phyloP scores from a whole-genome alignment of 2,888 invertebrate genomes.

The Orgyia antiqua region DNA sequence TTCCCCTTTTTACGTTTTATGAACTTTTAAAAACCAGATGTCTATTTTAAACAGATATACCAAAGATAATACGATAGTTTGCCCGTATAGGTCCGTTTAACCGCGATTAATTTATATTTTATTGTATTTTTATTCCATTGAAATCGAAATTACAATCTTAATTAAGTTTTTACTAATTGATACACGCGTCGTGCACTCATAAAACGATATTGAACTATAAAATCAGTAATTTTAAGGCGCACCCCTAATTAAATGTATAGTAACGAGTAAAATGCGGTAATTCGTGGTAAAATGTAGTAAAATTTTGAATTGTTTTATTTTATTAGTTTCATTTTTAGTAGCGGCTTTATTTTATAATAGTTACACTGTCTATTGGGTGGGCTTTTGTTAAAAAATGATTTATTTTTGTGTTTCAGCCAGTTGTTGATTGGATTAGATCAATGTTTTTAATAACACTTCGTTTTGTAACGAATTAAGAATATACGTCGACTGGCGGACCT shows the following conservation, averaged over 20 bases:
- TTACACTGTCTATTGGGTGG: conserved; percentile 3
- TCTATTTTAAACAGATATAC: too few relatives aligned
- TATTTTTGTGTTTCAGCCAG: too few relatives aligned
- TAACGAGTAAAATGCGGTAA: conserved; percentile 1
- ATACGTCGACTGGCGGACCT: too few relatives aligned
- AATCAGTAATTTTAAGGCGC: conserved; percentile 15
- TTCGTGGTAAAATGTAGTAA: conserved; percentile 3
- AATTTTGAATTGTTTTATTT: conserved; percentile 2
- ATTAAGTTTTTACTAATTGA: conserved; percentile 7
- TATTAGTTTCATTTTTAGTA: not conserved
- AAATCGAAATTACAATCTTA: conserved; percentile 1
- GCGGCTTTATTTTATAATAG: conserved; percentile 1
- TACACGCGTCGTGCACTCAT: conserved; percentile 5
- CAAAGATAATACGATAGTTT: too few relatives aligned
- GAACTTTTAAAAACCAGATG: too few relatives aligned
- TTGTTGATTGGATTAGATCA: too few relatives aligned
- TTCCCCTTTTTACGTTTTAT: too few relatives aligned
- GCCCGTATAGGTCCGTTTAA: not conserved
- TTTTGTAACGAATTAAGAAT: too few relatives aligned
- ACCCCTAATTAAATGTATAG: conserved; percentile 11
- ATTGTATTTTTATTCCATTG: conserved; percentile 1
- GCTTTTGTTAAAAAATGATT: not conserved
- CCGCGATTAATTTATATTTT: not conserved
- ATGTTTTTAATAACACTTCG: too few relatives aligned
- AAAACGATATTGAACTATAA: conserved; percentile 21